phyloP scores from a whole-genome alignment of 2,113 vertebrate species.

The Tinamus guttatus region DNA sequence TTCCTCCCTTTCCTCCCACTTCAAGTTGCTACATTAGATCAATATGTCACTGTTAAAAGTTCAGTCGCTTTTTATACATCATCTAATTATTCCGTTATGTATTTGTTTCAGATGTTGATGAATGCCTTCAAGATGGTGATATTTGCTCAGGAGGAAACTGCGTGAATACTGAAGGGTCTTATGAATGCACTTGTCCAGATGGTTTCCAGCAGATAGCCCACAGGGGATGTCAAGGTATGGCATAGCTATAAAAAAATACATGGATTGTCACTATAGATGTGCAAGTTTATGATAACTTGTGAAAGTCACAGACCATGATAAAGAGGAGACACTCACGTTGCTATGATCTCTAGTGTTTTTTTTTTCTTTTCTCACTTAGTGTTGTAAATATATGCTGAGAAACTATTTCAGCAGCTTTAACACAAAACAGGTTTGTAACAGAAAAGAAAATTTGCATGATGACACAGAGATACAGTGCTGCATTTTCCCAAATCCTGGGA shows the following conservation, averaged over 20 bases:
- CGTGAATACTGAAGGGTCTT: constrained; percentile 91
- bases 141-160: constrained; percentile 87
- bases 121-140: constrained; percentile 83
- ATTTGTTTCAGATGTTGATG: constrained; percentile 89
- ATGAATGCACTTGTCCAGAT: constrained; percentile 87
- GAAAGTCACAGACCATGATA: neutral
- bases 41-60: neutral
- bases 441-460: neutral
- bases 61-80: neutral
- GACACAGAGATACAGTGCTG: neutral
- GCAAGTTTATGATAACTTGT: neutral
- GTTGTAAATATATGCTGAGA: neutral
- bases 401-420: neutral
- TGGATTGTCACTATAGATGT: neutral
- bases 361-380: neutral
- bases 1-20: neutral
- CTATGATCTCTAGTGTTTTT: neutral
- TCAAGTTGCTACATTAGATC: neutral
- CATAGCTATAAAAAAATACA: neutral
- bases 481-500: neutral
- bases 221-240: constrained; percentile 89
- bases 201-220: constrained; percentile 86
- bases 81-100: neutral
- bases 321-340: neutral
- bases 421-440: neutral